Percentiles rank a stretch among this genome's conserved stretches.
Evolutionary conservation across 2,888 invertebrate genomes (phyloP).

Genomic region (Drosophila robusta): DNA sequence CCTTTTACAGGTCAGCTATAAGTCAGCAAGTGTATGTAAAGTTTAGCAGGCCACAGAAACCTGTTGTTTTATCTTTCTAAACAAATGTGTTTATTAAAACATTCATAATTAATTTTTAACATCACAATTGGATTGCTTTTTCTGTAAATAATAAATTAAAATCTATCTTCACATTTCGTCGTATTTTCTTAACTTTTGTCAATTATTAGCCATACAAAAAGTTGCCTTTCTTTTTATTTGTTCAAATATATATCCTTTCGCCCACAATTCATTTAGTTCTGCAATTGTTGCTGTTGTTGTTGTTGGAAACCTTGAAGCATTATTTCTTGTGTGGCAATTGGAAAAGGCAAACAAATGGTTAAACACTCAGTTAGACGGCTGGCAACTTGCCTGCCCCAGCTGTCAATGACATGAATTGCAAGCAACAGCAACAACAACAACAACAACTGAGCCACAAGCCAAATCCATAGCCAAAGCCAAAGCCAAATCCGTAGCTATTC

Average conservation of each 20-base stretch:
- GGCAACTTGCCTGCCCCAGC: conserved; percentile 49
- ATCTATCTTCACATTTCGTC: neutral
- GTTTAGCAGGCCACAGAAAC: too few relatives aligned
- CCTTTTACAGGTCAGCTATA: too few relatives aligned
- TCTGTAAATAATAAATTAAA: too few relatives aligned
- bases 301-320: conserved; percentile 53
- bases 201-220: neutral
- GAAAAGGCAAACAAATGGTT: conserved; percentile 61
- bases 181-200: neutral
- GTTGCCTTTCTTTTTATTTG: conserved; percentile 5
- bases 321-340: conserved; percentile 33
- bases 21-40: too few relatives aligned
- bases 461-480: conserved; percentile 37
- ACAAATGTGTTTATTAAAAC: too few relatives aligned
- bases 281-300: conserved; percentile 1
- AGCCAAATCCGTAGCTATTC: conserved; percentile 39
- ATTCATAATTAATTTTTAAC: too few relatives aligned
- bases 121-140: too few relatives aligned
- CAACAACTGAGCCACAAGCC: conserved; percentile 37
- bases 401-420: conserved; percentile 78
- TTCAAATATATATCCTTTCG: conserved; percentile 19
- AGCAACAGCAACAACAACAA: conserved; percentile 24
- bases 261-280: conserved; percentile 10
- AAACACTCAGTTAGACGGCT: conserved; percentile 49
- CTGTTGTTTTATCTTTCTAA: too few relatives aligned